Evolutionary conservation across 2,888 invertebrate species (phyloP).

Genomic region (Rhamnusium bicolor): DNA sequence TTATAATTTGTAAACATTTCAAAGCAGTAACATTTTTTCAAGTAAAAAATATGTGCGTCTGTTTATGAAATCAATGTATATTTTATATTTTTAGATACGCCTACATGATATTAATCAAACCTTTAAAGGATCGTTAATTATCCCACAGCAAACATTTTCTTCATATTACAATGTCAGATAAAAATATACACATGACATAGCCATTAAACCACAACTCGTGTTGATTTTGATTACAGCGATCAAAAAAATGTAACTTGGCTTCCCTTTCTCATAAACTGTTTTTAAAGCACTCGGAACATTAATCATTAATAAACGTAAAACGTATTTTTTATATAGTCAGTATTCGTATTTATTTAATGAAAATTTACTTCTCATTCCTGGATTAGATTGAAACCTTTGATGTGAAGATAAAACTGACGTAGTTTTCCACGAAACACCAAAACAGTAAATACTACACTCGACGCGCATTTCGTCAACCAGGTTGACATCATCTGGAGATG

Average conservation of each 20-base stretch:
- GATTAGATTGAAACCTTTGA: too few relatives aligned
- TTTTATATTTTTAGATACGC: not conserved
- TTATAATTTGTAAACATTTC: not conserved
- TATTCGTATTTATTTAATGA: too few relatives aligned
- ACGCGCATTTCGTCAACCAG: too few relatives aligned
- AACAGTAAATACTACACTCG: too few relatives aligned
- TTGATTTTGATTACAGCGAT: not conserved
- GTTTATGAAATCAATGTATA: not conserved
- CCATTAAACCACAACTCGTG: not conserved
- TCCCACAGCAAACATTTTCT: not conserved
- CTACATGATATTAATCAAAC: not conserved
- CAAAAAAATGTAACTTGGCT: not conserved
- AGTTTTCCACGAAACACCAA: too few relatives aligned
- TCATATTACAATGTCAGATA: not conserved
- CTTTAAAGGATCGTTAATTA: not conserved
- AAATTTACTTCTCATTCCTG: too few relatives aligned
- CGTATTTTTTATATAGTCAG: too few relatives aligned
- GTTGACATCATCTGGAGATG: too few relatives aligned
- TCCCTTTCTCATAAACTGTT: not conserved
- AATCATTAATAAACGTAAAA: constrained; percentile 8
- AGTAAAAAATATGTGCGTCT: not conserved
- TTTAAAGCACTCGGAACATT: not conserved
- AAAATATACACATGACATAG: not conserved
- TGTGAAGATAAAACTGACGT: too few relatives aligned
- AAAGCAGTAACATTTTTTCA: not conserved